Percentiles rank a stretch among this genome's conserved stretches.
phyloP scores from a whole-genome alignment of 2,888 invertebrate genomes.

The Uloborus plumipes region DNA sequence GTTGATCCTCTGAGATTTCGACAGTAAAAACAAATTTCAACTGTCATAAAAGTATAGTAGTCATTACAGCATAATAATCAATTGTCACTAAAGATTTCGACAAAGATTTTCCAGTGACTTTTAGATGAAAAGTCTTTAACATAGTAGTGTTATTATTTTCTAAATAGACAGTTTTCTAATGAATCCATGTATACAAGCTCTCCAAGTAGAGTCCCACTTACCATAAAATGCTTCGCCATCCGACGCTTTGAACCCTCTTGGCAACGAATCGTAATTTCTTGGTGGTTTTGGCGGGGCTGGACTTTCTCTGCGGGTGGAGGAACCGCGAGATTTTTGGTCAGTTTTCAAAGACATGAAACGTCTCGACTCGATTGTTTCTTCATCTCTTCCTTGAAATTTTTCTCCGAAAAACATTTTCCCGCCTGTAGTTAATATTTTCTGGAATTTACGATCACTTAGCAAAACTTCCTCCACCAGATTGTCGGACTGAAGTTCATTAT shows the following conservation, averaged over 20 bases:
- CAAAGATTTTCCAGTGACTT: no score
- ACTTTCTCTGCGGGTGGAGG: background rate
- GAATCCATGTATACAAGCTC: no score
- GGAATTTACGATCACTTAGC: constrained; percentile 36
- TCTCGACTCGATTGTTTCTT: constrained; percentile 23
- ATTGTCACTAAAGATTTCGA: no score
- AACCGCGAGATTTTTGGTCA: constrained; percentile 15
- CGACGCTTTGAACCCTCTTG: constrained; percentile 46
- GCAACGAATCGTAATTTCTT: constrained; percentile 56
- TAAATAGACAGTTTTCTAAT: no score
- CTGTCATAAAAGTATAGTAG: no score
- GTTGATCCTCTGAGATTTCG: no score
- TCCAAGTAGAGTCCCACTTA: background rate
- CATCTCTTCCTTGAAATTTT: constrained; percentile 35
- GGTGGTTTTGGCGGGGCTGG: constrained; percentile 57
- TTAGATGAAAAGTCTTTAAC: no score
- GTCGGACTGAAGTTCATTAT: constrained; percentile 48
- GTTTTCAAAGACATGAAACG: constrained; percentile 48
- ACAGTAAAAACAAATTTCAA: no score
- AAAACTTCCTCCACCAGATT: constrained; percentile 62
- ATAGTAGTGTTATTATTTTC: no score
- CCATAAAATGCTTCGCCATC: constrained; percentile 20
- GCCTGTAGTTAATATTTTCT: background rate
- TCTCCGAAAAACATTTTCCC: constrained; percentile 17
- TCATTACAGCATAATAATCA: no score